Evolutionary conservation across 2,888 invertebrate species (phyloP), one percentile per base, ranked within the genome.

Genomic region (Cosmorhoe ocellata): DNA sequence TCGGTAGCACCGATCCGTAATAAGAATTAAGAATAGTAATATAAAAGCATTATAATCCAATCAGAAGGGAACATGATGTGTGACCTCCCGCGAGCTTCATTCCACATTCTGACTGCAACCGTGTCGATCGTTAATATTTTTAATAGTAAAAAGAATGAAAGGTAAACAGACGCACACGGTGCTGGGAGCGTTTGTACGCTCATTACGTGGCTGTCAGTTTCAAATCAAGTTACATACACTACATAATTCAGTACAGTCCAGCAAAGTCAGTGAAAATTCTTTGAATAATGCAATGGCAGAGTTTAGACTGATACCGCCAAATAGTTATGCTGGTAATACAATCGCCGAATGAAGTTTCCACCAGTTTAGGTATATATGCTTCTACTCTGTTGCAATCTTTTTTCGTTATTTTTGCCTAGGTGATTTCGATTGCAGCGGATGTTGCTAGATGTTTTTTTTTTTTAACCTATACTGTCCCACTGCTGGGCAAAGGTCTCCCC

Each of bases 11-110:
- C 74, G 75, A 77, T 74, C 78, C 75, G 80, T 78, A 80, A 82
- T 89, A 87, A 85, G 84, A 89, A 88, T 79, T 89, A 87, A 85
- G 84, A 89, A 88, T 79, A 74, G 85, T 88, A 86, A 87, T 90
- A 83, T 86, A 85, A 87, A 83, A 81, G 81, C 76, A 89, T 90
- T 88, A 89, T 89, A 89, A 88, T 88, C 90, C 89, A 90, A 90
- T 90, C 87, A 89, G 77, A 76, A 74, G 70, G 74, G 74, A 79
- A 76, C 74, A 67, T 72, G 78, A 79, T 76, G 81, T 80, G 79
- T 80, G 88, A 79, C 87, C 90, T 86, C 85, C 86, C 85, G 83
- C 72, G 74, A 73, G 75, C 68, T 58, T 71, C 65, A 69, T 77
- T 88, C 81, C 83, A 82, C 74, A 90, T 90, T 85, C 90, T 71